Evolutionary conservation across 2,888 invertebrate genomes (phyloP).

Genomic region (Drosophila cognata): DNA sequence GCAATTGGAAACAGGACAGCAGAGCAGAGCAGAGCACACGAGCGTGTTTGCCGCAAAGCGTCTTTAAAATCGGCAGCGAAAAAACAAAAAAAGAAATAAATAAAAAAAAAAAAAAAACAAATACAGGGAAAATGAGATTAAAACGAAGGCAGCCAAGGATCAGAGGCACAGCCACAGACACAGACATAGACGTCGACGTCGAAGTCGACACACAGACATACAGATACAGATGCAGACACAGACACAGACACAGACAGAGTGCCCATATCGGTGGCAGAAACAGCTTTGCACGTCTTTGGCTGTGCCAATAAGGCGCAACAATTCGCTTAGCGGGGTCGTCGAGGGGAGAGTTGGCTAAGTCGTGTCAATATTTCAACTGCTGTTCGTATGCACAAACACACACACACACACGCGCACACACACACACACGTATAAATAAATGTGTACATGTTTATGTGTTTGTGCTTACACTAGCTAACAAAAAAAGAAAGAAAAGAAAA

Average conservation of each 20-base stretch:
- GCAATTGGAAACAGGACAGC: slow-evolving; percentile 37
- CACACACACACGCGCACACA: background rate
- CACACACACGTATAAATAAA: background rate
- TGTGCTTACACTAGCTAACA: background rate
- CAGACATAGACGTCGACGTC: background rate
- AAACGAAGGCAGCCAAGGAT: slow-evolving; percentile 29
- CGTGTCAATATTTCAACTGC: slow-evolving; percentile 64
- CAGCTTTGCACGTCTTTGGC: slow-evolving; percentile 52
- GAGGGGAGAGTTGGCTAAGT: slow-evolving; percentile 24
- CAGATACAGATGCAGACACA: background rate
- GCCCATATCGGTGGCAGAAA: slow-evolving; percentile 23
- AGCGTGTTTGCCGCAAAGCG: slow-evolving; percentile 40
- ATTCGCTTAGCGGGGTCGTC: slow-evolving; percentile 43
- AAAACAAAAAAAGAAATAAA: background rate
- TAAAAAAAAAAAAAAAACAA: background rate
- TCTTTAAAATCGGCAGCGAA: slow-evolving; percentile 56
- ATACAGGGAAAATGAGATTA: slow-evolving; percentile 37
- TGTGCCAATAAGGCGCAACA: slow-evolving; percentile 66
- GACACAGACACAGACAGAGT: background rate
- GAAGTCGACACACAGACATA: slow-evolving; percentile 5
- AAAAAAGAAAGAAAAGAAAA: background rate
- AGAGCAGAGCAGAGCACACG: slow-evolving; percentile 1
- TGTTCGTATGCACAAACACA: background rate
- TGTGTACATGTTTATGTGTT: background rate
- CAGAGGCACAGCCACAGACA: slow-evolving; percentile 14